These are phyloP conservation scores for Hypomesus transpacificus DNA, from an alignment of 2,113 vertebrate genomes.

Conservation along the genomic window DNA sequence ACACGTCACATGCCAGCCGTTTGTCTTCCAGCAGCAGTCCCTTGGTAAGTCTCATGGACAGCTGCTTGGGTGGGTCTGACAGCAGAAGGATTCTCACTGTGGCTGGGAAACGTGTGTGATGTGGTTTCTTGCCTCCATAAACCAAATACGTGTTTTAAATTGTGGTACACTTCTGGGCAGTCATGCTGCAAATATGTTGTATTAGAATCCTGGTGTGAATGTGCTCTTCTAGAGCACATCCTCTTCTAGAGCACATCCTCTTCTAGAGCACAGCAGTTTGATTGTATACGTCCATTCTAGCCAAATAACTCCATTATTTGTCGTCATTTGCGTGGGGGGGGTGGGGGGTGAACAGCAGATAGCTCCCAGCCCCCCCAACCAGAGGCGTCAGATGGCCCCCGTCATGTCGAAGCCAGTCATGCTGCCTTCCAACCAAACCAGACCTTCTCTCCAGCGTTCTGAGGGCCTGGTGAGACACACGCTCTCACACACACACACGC, in stretches of 20 bases:
- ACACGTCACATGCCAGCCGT: slow-evolving; percentile 76
- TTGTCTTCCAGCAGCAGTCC: slow-evolving; percentile 72
- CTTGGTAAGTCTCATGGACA: slow-evolving; percentile 72
- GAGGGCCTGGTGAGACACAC: slow-evolving; percentile 85
- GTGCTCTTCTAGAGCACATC: neutral
- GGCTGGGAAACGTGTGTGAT: neutral
- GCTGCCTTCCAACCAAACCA: slow-evolving; percentile 83
- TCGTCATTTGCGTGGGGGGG: slow-evolving; percentile 12
- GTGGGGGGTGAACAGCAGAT: slow-evolving; percentile 75
- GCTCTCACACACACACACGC: neutral
- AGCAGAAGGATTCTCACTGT: too few relatives aligned
- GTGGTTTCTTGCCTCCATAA: too few relatives aligned
- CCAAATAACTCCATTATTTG: slow-evolving; percentile 1
- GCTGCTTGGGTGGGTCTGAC: too few relatives aligned
- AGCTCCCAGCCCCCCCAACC: slow-evolving; percentile 88
- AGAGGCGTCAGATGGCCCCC: slow-evolving; percentile 79
- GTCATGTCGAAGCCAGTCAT: slow-evolving; percentile 93
- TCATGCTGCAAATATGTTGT: neutral
- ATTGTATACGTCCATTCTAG: neutral
- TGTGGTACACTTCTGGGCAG: too few relatives aligned
- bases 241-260: too few relatives aligned
- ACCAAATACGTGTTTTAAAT: too few relatives aligned
- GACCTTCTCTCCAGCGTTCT: slow-evolving; percentile 71
- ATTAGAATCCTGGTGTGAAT: neutral
- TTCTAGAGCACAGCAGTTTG: neutral